Percentiles rank a stretch among this genome's conserved stretches.
Evolutionary conservation across 1,140 invertebrate genomes (phyloP).

Genomic region (Meloidogyne exigua): DNA sequence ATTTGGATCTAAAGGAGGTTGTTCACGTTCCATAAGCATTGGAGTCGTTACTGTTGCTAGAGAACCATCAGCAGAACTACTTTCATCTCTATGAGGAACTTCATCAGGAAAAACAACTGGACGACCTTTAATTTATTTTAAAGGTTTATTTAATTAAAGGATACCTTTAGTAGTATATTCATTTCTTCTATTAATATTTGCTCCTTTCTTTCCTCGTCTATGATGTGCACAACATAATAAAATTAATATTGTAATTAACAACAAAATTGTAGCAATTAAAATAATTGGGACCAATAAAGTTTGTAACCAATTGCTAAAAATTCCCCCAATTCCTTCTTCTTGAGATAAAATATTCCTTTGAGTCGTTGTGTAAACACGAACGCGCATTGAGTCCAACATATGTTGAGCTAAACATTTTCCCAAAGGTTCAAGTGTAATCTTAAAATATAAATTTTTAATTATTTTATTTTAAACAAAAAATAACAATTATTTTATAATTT

Average conservation of each 20-base stretch:
- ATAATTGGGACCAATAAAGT: conserved; percentile 34
- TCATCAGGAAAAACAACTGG: conserved; percentile 59
- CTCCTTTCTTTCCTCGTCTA: conserved; percentile 13
- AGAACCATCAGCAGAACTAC: conserved; percentile 22
- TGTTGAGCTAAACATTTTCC: conserved; percentile 20
- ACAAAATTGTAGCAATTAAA: conserved; percentile 25
- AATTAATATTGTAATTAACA: conserved; percentile 29
- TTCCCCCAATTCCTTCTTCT: conserved; percentile 2
- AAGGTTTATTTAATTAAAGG: not conserved
- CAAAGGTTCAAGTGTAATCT: conserved; percentile 27
- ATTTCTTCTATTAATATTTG: conserved; percentile 44
- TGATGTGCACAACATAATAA: conserved; percentile 33
- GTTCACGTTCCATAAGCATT: conserved; percentile 52
- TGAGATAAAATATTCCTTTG: conserved; percentile 11
- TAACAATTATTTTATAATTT: too few relatives aligned
- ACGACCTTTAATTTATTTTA: too few relatives aligned
- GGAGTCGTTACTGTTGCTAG: conserved; percentile 51
- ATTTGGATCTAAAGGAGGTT: conserved; percentile 50
- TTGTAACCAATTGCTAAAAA: conserved; percentile 8
- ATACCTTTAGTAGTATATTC: conserved; percentile 51
- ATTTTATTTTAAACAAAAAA: too few relatives aligned
- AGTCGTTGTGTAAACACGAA: conserved; percentile 28
- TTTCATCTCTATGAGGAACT: conserved; percentile 48
- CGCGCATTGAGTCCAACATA: conserved; percentile 21
- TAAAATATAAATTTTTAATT: conserved; percentile 4